Evolutionary conservation across 2,113 vertebrate species (phyloP).

Genomic region (Azemiops feae): DNA sequence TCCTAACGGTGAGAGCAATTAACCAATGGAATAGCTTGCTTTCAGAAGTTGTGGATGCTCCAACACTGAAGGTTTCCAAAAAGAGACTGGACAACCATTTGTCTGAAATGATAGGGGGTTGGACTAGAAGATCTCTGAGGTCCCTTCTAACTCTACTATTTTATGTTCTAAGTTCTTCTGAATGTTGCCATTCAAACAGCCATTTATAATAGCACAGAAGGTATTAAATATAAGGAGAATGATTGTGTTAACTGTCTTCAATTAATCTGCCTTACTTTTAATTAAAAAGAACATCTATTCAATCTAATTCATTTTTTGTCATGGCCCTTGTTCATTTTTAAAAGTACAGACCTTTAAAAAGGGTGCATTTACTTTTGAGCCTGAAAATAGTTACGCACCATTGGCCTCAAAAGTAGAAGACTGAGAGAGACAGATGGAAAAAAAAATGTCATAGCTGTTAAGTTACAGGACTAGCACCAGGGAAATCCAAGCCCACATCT

Average conservation of each 20-base stretch:
- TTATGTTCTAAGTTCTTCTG: neutral
- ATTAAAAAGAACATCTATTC: neutral
- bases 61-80: neutral
- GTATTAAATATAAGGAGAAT: neutral
- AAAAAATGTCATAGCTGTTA: neutral
- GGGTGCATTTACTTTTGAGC: neutral
- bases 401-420: neutral
- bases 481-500: neutral
- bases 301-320: neutral
- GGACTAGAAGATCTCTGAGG: neutral
- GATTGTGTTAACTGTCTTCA: neutral
- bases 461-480: neutral
- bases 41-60: neutral
- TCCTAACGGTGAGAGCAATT: neutral
- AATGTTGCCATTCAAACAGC: neutral
- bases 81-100: neutral
- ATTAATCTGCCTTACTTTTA: neutral
- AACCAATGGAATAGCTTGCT: neutral
- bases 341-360: neutral
- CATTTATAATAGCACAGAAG: neutral
- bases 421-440: neutral
- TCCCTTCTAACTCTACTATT: neutral
- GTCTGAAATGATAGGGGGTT: neutral
- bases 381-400: neutral
- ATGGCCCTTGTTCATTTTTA: neutral